These are phyloP conservation scores for Lichenostomus cassidix DNA, from an alignment of 2,113 vertebrate species.

Conservation along the genomic window DNA sequence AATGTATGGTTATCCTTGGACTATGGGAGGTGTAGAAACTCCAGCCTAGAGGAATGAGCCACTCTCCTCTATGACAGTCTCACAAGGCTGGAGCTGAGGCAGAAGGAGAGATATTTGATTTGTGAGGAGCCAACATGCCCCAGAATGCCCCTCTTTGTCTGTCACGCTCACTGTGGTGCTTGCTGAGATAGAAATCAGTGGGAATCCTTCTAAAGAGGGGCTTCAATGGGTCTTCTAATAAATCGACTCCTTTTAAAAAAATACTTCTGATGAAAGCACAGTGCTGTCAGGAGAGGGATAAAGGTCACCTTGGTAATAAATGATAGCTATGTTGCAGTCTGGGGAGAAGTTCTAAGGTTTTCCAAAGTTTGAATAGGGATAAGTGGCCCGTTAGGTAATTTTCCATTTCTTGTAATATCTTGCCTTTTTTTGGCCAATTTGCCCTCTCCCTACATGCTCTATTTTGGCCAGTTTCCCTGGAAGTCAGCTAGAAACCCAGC, in stretches of 20 bases:
- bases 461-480: not conserved
- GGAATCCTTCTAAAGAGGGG: not conserved
- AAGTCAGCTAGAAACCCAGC: not conserved
- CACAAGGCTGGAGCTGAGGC: not conserved
- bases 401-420: conserved; percentile 13
- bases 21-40: not conserved
- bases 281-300: not conserved
- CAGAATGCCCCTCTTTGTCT: not conserved
- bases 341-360: not conserved
- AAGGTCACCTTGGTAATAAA: conserved; percentile 25
- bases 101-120: not conserved
- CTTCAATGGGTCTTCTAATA: not conserved
- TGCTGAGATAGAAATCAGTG: not conserved
- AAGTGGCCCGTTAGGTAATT: conserved; percentile 11
- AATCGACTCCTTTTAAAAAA: not conserved
- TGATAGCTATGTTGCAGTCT: not conserved
- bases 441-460: not conserved
- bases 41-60: not conserved
- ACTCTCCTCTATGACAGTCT: not conserved
- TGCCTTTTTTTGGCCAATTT: not conserved
- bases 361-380: not conserved
- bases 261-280: not conserved
- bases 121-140: not conserved
- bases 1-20: not conserved
- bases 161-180: not conserved